Percentiles rank a stretch among this genome's conserved stretches.
Conservation (phyloP, 1,140 invertebrate species). For the Scylla paramamosain region DNA sequence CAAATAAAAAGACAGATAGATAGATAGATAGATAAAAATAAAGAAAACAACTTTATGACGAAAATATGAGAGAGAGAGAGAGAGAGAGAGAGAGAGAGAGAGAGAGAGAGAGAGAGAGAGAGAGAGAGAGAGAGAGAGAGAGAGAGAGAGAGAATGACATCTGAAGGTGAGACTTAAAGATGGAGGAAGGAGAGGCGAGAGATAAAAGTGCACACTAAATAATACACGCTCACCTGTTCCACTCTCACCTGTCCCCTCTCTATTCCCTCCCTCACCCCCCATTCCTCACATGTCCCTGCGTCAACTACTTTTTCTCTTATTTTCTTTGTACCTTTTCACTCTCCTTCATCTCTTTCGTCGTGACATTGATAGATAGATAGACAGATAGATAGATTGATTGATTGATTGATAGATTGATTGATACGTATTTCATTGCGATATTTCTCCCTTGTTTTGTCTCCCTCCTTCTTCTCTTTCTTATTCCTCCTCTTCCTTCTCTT, state of each 20-base stretch:
- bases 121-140: too few species aligned
- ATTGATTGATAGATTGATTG: too few species aligned
- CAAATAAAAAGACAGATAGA: background rate
- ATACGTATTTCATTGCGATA: background rate
- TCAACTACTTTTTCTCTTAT: background rate
- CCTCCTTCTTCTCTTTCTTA: background rate
- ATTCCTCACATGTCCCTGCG: background rate
- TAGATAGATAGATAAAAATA: background rate
- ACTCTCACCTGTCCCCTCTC: background rate
- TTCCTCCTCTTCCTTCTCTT: background rate
- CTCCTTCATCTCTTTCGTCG: too few species aligned
- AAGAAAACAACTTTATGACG: background rate
- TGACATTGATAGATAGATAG: too few species aligned
- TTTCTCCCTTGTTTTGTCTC: background rate
- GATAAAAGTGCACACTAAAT: conserved; percentile 67
- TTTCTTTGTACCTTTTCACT: too few species aligned
- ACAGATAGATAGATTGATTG: background rate
- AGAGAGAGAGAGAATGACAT: background rate
- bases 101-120: background rate
- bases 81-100: background rate
- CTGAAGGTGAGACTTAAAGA: conserved; percentile 23
- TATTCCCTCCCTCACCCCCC: background rate
- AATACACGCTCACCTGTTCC: conserved; percentile 56
- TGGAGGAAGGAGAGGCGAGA: conserved; percentile 49
- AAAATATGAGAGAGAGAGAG: background rate